phyloP scores from a whole-genome alignment of 2,113 vertebrate genomes.

The Carassius gibelio region DNA sequence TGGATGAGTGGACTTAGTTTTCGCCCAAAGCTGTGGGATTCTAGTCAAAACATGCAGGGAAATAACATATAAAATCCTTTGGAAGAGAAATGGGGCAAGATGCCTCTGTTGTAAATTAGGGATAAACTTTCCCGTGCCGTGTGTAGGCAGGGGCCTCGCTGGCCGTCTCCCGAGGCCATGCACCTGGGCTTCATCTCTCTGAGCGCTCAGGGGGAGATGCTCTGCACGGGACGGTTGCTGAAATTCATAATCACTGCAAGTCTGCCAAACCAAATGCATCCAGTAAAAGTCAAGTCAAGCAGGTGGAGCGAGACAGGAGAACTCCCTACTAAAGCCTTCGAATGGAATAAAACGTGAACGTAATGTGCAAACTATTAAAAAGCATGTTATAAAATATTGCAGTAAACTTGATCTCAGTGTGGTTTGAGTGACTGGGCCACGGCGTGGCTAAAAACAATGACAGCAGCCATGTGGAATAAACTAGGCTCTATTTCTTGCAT shows the following conservation, averaged over 20 bases:
- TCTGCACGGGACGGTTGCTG: slow-evolving; percentile 70
- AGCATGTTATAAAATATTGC: background rate
- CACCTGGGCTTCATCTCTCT: slow-evolving; percentile 77
- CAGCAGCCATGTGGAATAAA: slow-evolving; percentile 7
- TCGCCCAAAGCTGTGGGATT: slow-evolving; percentile 39
- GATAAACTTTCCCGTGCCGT: slow-evolving; percentile 71
- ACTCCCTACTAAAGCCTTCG: background rate
- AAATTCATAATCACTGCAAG: slow-evolving; percentile 62
- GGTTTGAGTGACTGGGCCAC: background rate
- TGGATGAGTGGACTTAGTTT: slow-evolving; percentile 2
- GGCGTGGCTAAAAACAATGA: slow-evolving; percentile 21
- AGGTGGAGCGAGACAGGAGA: slow-evolving; percentile 46
- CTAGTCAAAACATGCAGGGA: slow-evolving; percentile 61
- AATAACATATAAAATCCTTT: slow-evolving; percentile 64
- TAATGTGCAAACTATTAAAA: slow-evolving; percentile 47
- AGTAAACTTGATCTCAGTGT: slow-evolving; percentile 1
- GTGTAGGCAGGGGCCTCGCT: slow-evolving; percentile 60
- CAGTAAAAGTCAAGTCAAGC: slow-evolving; percentile 56
- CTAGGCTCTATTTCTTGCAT: slow-evolving; percentile 11
- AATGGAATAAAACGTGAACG: background rate
- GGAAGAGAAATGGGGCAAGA: slow-evolving; percentile 67
- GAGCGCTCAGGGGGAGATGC: slow-evolving; percentile 65
- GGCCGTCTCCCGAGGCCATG: slow-evolving; percentile 72
- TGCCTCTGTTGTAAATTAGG: slow-evolving; percentile 73
- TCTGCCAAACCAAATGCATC: slow-evolving; percentile 61